A percentile compares a stretch with the other conserved stretches of the same genome.
Evolutionary conservation across 2,888 invertebrate genomes (phyloP).

Genomic region (Drepanosiphum platanoidis): DNA sequence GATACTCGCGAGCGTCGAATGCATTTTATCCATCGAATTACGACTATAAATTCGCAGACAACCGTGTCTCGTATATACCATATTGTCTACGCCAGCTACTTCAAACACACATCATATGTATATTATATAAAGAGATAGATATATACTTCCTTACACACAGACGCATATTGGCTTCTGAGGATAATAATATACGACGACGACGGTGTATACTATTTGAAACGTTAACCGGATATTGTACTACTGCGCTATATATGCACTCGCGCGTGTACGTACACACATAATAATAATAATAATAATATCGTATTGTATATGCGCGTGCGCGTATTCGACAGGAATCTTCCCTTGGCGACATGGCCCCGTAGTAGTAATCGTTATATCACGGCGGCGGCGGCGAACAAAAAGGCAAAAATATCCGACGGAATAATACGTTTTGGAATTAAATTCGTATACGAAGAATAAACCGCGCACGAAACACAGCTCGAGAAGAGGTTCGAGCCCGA

Average conservation of each 20-base stretch:
- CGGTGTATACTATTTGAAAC: neutral
- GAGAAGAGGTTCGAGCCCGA: neutral
- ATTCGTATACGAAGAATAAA: neutral
- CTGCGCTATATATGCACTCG: neutral
- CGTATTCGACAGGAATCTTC: neutral
- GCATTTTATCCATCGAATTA: constrained; percentile 40
- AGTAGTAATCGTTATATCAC: neutral
- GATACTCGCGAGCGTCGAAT: neutral
- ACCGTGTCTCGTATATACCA: neutral
- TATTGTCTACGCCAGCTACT: neutral
- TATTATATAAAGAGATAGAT: neutral
- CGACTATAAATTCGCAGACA: neutral
- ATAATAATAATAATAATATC: neutral
- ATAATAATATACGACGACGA: too few relatives aligned
- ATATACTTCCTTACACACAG: neutral
- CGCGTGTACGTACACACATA: neutral
- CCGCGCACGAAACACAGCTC: neutral
- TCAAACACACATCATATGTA: neutral
- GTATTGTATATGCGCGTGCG: neutral
- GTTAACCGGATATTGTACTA: constrained; percentile 3
- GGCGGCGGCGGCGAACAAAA: neutral
- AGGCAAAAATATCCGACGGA: neutral
- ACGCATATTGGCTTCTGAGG: neutral
- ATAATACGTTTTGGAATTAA: neutral
- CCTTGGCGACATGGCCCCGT: neutral